Evolutionary conservation across 2,113 vertebrate species (phyloP), one percentile per base, ranked within the genome.

Genomic region (Prietella phreatophila): DNA sequence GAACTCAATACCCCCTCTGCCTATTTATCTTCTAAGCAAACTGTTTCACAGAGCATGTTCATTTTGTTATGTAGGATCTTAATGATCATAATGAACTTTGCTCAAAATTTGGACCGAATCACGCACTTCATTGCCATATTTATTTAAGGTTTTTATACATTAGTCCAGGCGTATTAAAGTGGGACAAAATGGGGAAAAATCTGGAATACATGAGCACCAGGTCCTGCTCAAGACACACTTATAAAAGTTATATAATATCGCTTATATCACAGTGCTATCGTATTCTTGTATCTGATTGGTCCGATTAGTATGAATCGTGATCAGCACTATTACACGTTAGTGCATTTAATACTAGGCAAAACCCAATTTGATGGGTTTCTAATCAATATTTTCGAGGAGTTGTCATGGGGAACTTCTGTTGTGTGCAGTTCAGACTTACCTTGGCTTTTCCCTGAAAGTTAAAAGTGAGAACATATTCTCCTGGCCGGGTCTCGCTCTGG

Each of bases 361-460:
- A 27, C 42, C 20, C 13, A 22, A 27, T 76, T 47, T 76, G 4
- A 27, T 22, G 33, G 69, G 69, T 39, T 14, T 25, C 17, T 73
- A 5, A 17, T 39, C 33, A 19, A 22, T 8, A 75, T 42, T 42
- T 75, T 75, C 9, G 9, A 14, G 22, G 69, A 22, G 19, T 10
- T 5, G 39, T 50, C 39, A 27, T 14, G 1, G 1, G 4, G 39
- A 78, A 15, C 75, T 83, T 39, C 11, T 30, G 60, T n/a, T 27
- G n/a, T 33, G 50, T 22, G 50, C 0, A 20, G n/a, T 47, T 61
- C 11, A 55, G 78, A 4, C 50, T 94, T 93, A 96, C 98, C 97
- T 99, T 99, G 2, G 98, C 98, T 93, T 99, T 99, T 61, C 98
- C 98, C 94, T 99, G 97, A 95, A 99, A 99, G 95, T 99, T 99